Base-by-base conservation (phyloP, 2,797 vertebrate genomes). In the Bufotes viridis region DNA sequence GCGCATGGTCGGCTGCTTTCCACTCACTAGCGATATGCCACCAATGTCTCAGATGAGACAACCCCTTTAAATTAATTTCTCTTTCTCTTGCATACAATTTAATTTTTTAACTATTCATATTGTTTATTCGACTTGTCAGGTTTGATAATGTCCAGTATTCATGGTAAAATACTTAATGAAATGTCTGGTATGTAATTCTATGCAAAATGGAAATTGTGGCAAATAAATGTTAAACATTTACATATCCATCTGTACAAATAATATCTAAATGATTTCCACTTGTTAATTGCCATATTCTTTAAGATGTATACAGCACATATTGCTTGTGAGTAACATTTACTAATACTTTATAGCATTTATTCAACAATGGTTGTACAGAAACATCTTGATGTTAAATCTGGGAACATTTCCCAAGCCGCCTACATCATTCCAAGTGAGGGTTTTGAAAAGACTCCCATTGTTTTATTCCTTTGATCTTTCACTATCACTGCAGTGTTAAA, bases 401-500 rank as follows among this genome's bases (percentile, higher is more conserved):
- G 84, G 80, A 87, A 89, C 88, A 83, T 89, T 89, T 89, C 81
- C 84, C 85, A 89, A 84, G 22, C 81, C 63, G 63, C 85, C 88
- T 89, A 89, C 88, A 78, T 87, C 81, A 87, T 89, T 88, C 88
- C 70, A 86, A 58, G 34, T 74, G 17, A 75, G 78, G 57, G 61
- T 89, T 87, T 86, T 89, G 84, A 87, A 89, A 87, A 57, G 57
- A 53, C 72, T 87, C 57, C 85, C 34, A 89, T 89, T 89, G 88
- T 89, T 58, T 86, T 86, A 87, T 81, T 83, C 80, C 81, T 89
- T 89, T 89, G 81, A 89, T 87, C 84, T 87, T 89, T 89, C 78
- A 83, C 84, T 89, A 84, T 87, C 85, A 78, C 74, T 89, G 84
- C 84, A 87, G 78, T 89, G 80, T 87, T 89, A 89, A 87, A 89